These are phyloP conservation scores for Cyprinus carpio DNA, from an alignment of 2,113 vertebrate species.

Conservation along the genomic window DNA sequence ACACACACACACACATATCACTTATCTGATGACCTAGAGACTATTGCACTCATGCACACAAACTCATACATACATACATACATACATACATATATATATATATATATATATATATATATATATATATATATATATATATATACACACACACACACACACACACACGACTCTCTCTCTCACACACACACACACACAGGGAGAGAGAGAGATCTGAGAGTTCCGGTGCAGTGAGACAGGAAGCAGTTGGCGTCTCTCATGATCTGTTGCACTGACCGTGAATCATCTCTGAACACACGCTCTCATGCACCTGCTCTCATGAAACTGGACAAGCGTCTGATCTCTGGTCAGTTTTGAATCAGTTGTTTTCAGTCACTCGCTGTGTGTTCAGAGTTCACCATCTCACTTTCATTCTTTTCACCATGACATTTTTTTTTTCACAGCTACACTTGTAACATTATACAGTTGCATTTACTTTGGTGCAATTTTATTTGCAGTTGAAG, in stretches of 20 bases:
- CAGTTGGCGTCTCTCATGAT: not conserved
- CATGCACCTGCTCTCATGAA: not conserved
- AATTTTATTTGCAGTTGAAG: not conserved
- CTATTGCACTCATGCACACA: not conserved
- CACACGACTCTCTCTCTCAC: not conserved
- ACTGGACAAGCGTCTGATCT: not conserved
- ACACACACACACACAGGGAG: not conserved
- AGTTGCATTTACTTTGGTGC: not conserved
- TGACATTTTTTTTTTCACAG: not conserved
- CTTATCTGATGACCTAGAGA: no score
- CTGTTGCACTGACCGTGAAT: not conserved
- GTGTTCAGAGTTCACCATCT: not conserved
- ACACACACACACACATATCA: no score
- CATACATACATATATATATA: not conserved
- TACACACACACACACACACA: no score
- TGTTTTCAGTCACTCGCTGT: not conserved
- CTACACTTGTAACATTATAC: not conserved
- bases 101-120: not conserved
- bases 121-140: not conserved
- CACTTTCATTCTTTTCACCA: not conserved
- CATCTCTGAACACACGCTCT: not conserved
- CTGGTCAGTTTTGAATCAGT: not conserved
- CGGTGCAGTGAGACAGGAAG: conserved; percentile 23
- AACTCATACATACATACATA: no score
- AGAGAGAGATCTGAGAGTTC: not conserved